A percentile compares a stretch with the other conserved stretches of the same genome.
Evolutionary conservation across 2,113 vertebrate species (phyloP).

Genomic region (Bubo scandiacus): DNA sequence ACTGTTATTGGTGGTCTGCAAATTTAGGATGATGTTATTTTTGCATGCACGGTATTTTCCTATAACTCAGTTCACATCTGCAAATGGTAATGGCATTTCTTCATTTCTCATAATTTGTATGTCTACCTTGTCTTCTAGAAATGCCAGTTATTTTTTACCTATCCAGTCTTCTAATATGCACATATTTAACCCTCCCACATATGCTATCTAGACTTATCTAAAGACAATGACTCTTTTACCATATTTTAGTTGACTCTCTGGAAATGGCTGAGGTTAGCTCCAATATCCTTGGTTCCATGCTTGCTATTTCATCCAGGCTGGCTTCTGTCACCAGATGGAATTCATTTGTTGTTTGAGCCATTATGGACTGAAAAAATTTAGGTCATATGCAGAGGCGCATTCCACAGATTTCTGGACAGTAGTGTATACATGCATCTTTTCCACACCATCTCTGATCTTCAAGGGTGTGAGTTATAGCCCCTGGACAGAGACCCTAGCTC

Average conservation of each 20-base stretch:
- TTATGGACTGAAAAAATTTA: neutral
- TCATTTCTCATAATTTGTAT: neutral
- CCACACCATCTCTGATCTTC: fast-evolving
- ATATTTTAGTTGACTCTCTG: neutral
- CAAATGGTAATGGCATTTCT: neutral
- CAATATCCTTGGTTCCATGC: neutral
- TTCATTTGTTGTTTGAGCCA: neutral
- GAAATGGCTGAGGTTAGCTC: neutral
- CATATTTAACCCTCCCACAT: neutral
- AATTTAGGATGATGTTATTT: neutral
- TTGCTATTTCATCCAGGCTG: neutral
- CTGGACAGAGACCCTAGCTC: neutral
- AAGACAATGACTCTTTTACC: neutral
- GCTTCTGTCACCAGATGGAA: neutral
- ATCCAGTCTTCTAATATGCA: neutral
- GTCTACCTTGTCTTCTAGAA: neutral
- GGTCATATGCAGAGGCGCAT: neutral
- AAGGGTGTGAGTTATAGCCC: neutral
- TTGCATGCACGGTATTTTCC: neutral
- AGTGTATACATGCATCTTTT: too few species aligned
- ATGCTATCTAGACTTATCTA: neutral
- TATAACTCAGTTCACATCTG: neutral
- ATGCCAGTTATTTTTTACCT: neutral
- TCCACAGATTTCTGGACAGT: neutral
- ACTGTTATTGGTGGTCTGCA: neutral